Evolutionary conservation across 2,888 invertebrate genomes (phyloP), one percentile per base, ranked within the genome.

Genomic region (Tenodera sinensis): DNA sequence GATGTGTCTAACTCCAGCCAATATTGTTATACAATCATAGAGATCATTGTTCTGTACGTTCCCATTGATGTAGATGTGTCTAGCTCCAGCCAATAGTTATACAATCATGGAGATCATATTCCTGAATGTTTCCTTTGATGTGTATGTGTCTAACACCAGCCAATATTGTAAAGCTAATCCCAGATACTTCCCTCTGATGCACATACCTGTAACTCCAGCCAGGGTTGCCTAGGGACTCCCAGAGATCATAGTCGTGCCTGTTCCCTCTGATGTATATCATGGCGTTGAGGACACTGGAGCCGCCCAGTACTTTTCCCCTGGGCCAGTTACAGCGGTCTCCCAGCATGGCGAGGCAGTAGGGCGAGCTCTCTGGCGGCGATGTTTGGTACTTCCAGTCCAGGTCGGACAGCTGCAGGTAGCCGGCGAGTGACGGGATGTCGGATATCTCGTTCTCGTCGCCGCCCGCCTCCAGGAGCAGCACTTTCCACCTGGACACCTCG

Each of bases 331-430:
- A 98, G 90, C 97, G 95, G 93, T 97, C 97, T 0, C 97, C 97
- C 91, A 96, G 95, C 97, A 98, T 97, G 12, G 97, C 98, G 90
- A 97, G 95, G 92, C 98, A 98, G 93, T 97, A 97, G n/a, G 96
- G 95, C 85, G 96, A 96, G 91, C 96, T 96, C 0, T 96, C 96
- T 0, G 97, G 97, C 7, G 97, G 96, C 83, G 94, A 93, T 3
- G 98, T 98, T 93, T 97, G 97, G 93, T 96, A 98, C 94, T 98
- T 96, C 98, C 98, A 98, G 93, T 98, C 98, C 93, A 98, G 95
- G 71, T 97, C 97, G 30, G 97, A 96, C 90, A 97, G 95, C 92
- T 98, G 98, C 34, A 96, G 95, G 93, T 97, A 98, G 25, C 97
- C 97, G 30, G 97, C 97, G 90, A 98, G 93, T 0, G 97, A 96